Evolutionary conservation across 2,797 vertebrate species (phyloP), one percentile per base, ranked within the genome.

Genomic region (Alosa sapidissima): DNA sequence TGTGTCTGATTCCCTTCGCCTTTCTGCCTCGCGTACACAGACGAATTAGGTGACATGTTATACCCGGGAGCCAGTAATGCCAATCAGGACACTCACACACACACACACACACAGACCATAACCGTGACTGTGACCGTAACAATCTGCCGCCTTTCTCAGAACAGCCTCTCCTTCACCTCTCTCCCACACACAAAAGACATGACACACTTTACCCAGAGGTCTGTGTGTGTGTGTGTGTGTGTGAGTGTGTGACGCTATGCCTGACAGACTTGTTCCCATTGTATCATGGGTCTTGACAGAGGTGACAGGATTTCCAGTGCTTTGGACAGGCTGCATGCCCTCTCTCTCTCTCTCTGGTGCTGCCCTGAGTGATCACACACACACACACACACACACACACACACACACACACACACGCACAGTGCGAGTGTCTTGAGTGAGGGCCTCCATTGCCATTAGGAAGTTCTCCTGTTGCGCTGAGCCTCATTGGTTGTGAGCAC

Each of bases 311-410:
- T 68, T 14, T 68, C 3, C 28, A 65, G 62, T 2, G 8, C 28
- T n/a, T 65, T 8, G 21, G 60, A 62, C 19, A n/a, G 60, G 9
- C 60, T 2, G 60, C n/a, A 2, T 28, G 60, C 24, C 28, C 28
- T 28, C 28, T 28, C 28, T 28, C 24, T 24, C 62, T 68, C 62
- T 36, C 62, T 33, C 24, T 33, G 62, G 1, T 10, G 28, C 13
- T 55, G 54, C 65, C 33, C 4, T 14, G 28, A 14, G 28, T 72
- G 28, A 33, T 72, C 41, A 47, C 16, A 8, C 41, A 47, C 72
- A 21, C 72, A 78, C 72, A 78, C 68, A 72, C 65, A 72, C 65
- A 72, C 65, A 36, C 11, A 72, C 62, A 36, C 41, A 75, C 33
- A 36, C 65, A 36, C 11, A 9, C 65, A 72, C 11, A 36, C 65